Evolutionary conservation across 37 sponge, comb jelly and placozoan species (phyloP), one percentile per base, ranked within the genome.

Genomic region (Ephydatia muelleri): DNA sequence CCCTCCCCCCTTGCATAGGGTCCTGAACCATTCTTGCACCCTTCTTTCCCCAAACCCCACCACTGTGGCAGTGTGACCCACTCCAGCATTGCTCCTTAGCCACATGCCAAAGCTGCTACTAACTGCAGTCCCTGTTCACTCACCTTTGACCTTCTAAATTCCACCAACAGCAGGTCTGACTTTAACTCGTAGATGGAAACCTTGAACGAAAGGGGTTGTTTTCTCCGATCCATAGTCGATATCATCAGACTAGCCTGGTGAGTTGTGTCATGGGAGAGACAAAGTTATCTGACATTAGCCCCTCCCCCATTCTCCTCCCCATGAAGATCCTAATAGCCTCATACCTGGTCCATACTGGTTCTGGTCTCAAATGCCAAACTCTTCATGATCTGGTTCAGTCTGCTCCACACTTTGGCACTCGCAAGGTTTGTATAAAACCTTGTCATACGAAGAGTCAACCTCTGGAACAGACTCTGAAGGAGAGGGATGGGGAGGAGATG

Each of bases 101-200:
- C n/a, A n/a, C n/a, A n/a, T n/a, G n/a, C n/a, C n/a, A n/a, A n/a
- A n/a, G n/a, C n/a, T n/a, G n/a, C n/a, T n/a, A n/a, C n/a, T n/a
- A n/a, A n/a, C n/a, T n/a, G n/a, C n/a, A n/a, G n/a, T n/a, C n/a
- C n/a, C n/a, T n/a, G 19, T 13, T 1, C 12, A 47, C 85, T 38
- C 32, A 94, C 95, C 86, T 89, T 92, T 67, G 91, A 90, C 76
- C 93, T 85, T 66, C 96, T 85, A 43, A 95, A 95, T 25, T 95
- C 96, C 65, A 95, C 91, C 32, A 95, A 74, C 19, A 91, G 78
- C n/a, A 88, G 80, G 48, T 90, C 83, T 5, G 83, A 32, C 39
- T 78, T 77, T 47, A 92, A 77, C 29, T 89, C 84, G 37, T 88
- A 91, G 26, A 95, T 78, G 32, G 89, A 78, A n/a, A 77, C 83